Base-by-base conservation (phyloP, 2,888 invertebrate species). In the Anthrax anthrax region DNA sequence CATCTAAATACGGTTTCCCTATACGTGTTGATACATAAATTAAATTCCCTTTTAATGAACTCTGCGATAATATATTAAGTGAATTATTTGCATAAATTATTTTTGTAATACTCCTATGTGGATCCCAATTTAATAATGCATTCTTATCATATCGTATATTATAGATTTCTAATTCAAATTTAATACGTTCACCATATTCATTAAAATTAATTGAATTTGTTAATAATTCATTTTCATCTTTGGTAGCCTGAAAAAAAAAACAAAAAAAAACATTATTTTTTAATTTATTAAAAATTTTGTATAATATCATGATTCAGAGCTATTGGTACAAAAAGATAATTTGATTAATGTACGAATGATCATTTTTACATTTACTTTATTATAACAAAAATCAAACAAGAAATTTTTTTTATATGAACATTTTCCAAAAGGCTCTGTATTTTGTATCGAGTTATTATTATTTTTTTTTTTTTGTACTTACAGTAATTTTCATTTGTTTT, bases 1-100 rank as follows among this genome's bases (percentile, higher is more conserved):
- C 67, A 63, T 79, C 74, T 41, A 86, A 69, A 60, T 80, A 87
- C 0, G 87, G 87, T 18, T 77, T 75, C 14, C 84, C 85, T 52
- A 80, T 65, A 49, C 84, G 78, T 16, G 80, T 80, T 0, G 81
- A 78, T 3, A 88, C 75, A 38, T 42, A 42, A 14, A 47, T 32
- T 12, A 9, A 12, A 32, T 32, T 32, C 12, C 29, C 29, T 37
- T 37, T 37, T 32, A 32, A 12, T 12, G 29, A 32, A 32, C 29
- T 32, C 12, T 32, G 29, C 3, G 29, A 32, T 32, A 32, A 32
- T 12, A 32, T 32, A 32, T 12, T 32, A 12, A 12, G 29, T 12
- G 29, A 32, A 32, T 32, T 32, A 32, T 32, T 32, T 32, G 29
- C 3, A 32, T 32, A 12, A 32, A 32, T 9, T 12, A 12, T 32